Evolutionary conservation across 2,888 invertebrate species (phyloP), one percentile per base, ranked within the genome.

Genomic region (Uropetala carovei): DNA sequence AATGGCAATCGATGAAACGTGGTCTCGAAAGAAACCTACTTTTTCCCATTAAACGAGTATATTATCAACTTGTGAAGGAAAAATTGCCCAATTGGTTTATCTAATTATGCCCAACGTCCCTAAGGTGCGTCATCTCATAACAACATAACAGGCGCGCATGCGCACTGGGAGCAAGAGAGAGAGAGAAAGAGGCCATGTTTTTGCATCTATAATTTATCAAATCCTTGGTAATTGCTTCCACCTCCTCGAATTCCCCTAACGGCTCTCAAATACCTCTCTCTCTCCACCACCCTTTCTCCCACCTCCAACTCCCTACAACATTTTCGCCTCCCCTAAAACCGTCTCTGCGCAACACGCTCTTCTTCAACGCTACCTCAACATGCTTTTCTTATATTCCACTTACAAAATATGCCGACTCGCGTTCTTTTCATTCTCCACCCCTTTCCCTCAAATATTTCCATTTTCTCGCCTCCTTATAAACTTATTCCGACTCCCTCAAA

Each of bases 171-270:
- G 75, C 4, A 9, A 27, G 75, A 27, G 75, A 75, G 75, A 75
- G 43, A 43, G 43, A 75, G 43, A 43, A 5, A 43, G 3, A 43
- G 43, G 43, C 22, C 75, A 22, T 75, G 75, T 75, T 75, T 75
- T 75, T 75, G 75, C 27, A 75, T 75, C 10, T 22, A 75, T 75
- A 75, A 75, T 75, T 75, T 75, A 75, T 75, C 75, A 75, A 75
- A 27, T 75, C 75, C 22, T 4, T 9, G 27, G 75, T 27, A 75
- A 75, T 75, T 27, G 75, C 27, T 68, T 68, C 68, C 68, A 68
- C 68, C 64, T 75, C 22, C 75, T 75, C 7, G 27, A 75, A 75
- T 75, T 75, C 75, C 75, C 27, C 68, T 68, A 68, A 68, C 68
- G 68, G 22, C 68, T 75, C 68, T 68, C 68, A 22, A 68, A 68